These are phyloP conservation scores for Chironomus tepperi DNA, from an alignment of 1,140 invertebrate genomes.

Conservation along the genomic window DNA sequence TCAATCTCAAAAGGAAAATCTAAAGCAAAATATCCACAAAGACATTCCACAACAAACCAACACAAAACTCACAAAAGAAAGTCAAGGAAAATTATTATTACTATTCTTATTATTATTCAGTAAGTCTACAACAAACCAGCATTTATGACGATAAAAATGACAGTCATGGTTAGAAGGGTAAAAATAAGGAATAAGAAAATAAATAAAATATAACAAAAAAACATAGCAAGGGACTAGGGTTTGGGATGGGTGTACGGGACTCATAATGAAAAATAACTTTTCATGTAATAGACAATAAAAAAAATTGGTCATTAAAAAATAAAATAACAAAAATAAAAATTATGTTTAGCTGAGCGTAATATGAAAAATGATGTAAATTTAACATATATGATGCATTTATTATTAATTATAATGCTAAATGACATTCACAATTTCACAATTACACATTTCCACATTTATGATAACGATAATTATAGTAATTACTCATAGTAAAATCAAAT, in stretches of 20 bases:
- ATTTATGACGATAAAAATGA: neutral
- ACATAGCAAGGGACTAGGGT: no score
- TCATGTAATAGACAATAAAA: constrained; percentile 23
- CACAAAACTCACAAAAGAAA: no score
- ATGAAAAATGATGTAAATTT: neutral
- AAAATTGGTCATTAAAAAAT: constrained; percentile 22
- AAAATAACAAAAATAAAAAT: neutral
- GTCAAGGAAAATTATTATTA: no score
- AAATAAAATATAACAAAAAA: neutral
- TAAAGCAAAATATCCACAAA: no score
- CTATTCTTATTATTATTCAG: no score
- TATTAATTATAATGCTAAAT: constrained; percentile 2
- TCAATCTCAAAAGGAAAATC: no score
- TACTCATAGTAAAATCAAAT: neutral
- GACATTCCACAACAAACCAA: no score
- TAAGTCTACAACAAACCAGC: neutral
- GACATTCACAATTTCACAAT: no score
- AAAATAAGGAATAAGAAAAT: neutral
- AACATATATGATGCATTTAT: neutral
- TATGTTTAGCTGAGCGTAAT: constrained; percentile 16
- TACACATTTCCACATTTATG: no score
- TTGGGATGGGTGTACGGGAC: no score
- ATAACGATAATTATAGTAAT: neutral
- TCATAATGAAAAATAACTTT: neutral
- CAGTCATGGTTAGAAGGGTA: neutral